Conservation (phyloP, 1,140 invertebrate species). For the Lerema accius region DNA sequence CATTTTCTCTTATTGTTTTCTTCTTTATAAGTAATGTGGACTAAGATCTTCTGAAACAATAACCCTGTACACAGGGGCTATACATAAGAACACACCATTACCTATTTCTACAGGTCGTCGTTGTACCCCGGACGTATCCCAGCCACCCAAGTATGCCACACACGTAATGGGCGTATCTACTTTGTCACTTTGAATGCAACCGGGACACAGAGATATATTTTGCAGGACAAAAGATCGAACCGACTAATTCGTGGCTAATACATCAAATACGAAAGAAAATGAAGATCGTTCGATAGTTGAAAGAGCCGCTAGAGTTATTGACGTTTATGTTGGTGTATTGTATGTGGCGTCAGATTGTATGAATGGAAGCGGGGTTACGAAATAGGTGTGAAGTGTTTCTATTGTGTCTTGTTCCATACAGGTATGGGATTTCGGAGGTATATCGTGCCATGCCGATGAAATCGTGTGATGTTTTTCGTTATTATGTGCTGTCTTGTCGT, state of each 20-base stretch:
- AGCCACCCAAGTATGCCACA: slow-evolving; percentile 77
- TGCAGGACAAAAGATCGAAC: slow-evolving; percentile 54
- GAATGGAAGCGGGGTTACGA: slow-evolving; percentile 71
- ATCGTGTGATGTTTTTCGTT: no score
- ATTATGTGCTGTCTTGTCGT: no score
- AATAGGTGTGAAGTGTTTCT: slow-evolving; percentile 78
- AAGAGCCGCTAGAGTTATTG: slow-evolving; percentile 66
- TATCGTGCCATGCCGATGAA: slow-evolving; percentile 49
- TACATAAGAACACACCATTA: no score
- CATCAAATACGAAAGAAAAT: slow-evolving; percentile 77
- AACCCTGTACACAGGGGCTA: no score
- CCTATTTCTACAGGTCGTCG: no score
- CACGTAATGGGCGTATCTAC: slow-evolving; percentile 71
- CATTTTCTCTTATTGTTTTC: no score
- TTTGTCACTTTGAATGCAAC: slow-evolving; percentile 66
- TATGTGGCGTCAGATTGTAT: slow-evolving; percentile 69
- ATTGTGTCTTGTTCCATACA: slow-evolving; percentile 65
- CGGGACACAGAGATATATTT: slow-evolving; percentile 54
- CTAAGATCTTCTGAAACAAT: no score
- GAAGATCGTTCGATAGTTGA: slow-evolving; percentile 73
- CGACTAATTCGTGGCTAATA: slow-evolving; percentile 76
- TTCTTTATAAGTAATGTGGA: no score
- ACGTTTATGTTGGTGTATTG: slow-evolving; percentile 73
- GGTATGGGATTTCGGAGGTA: slow-evolving; percentile 58
- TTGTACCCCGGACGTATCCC: slow-evolving; percentile 7